Conservation (phyloP, 2,113 vertebrate species). For the Emydura subglobosa region DNA sequence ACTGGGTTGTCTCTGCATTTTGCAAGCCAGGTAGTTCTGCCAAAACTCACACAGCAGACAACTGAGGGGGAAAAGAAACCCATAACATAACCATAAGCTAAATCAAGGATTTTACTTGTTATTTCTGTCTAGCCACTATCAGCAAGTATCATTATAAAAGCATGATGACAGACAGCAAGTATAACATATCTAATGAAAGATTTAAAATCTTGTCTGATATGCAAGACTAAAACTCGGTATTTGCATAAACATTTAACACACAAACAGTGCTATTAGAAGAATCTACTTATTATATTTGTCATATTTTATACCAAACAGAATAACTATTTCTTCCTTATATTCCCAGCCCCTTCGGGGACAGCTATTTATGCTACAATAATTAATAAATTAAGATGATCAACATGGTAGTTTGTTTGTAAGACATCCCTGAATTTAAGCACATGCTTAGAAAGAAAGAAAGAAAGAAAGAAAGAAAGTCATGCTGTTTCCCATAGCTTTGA, state of each 20-base stretch:
- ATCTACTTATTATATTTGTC: neutral
- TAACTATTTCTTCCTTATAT: neutral
- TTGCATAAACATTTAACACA: neutral
- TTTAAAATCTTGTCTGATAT: neutral
- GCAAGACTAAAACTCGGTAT: neutral
- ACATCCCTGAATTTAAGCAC: neutral
- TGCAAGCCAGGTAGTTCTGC: neutral
- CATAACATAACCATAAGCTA: neutral
- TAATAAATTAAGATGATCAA: neutral
- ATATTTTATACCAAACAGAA: neutral
- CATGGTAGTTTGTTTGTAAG: neutral
- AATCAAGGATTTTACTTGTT: slow-evolving; percentile 22
- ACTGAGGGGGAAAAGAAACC: neutral
- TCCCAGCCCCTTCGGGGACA: neutral
- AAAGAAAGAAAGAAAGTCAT: neutral
- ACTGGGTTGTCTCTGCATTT: neutral
- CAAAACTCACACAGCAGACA: neutral
- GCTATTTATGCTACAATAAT: neutral
- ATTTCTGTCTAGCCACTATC: slow-evolving; percentile 5
- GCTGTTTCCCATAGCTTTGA: neutral
- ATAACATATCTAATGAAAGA: neutral
- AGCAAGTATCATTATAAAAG: neutral
- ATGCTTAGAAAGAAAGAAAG: neutral
- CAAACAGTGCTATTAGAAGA: neutral
- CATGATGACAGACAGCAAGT: neutral